Evolutionary conservation across 1,140 invertebrate genomes (phyloP), one percentile per base, ranked within the genome.

Genomic region (Drosophila santomea): DNA sequence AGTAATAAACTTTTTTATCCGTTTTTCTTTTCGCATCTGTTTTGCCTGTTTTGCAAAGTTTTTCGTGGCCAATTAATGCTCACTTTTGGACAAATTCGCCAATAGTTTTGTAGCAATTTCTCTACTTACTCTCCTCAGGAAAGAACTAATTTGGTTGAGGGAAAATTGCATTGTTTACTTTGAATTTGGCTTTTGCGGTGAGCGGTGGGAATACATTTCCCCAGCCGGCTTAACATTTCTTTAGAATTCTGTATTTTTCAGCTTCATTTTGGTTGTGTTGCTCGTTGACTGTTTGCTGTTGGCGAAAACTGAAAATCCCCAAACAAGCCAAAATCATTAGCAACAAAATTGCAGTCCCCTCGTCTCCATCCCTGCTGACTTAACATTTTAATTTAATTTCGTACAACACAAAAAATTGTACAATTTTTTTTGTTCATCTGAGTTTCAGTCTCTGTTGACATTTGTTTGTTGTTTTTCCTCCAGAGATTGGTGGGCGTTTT

Each of bases 321-420:
- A 77, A 83, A 89, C 84, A 88, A 88, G 80, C 80, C 84, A 80
- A 88, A 88, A 89, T 89, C 80, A 88, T 89, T 89, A 89, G 79
- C 83, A 88, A 83, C 83, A 88, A 82, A 83, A 83, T 86, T 76
- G 83, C 79, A 71, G 28, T 41, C 51, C 39, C 35, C n/a, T 14
- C 23, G 2, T 11, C 28, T 20, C 12, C 45, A 38, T 23, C 51
- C 44, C 43, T 43, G 39, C n/a, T 25, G 51, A 48, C 73, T 85
- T 78, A 80, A 89, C 76, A 89, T 89, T 88, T 88, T 88, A 89
- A 88, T 89, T 88, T 88, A 88, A 89, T 88, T 88, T 88, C 80
- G 57, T 41, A 75, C 69, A 85, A 55, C 44, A 71, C 44, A 71
- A 69, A 71, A 48, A n/a, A 45, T 17, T 41, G 50, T 71, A 41